phyloP scores from a whole-genome alignment of 2,888 invertebrate species.

The Tubulanus polymorphus region DNA sequence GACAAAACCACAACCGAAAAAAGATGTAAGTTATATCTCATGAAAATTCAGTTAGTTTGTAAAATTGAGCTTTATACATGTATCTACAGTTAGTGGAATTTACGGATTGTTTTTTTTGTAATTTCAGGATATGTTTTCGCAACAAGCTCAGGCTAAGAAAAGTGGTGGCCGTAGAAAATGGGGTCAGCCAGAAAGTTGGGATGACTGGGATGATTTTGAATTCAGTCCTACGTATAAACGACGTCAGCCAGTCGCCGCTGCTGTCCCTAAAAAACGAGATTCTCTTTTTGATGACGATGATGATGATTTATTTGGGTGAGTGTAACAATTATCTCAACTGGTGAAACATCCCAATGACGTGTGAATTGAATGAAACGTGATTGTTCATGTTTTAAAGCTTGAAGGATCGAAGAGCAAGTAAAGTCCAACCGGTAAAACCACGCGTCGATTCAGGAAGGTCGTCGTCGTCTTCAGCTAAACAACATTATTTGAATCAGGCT shows the following conservation, averaged over 20 bases:
- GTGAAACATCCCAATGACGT: too few relatives aligned
- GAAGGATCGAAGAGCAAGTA: too few relatives aligned
- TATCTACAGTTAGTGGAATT: neutral
- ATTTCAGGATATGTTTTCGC: conserved; percentile 17
- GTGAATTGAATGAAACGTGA: too few relatives aligned
- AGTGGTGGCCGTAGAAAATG: conserved; percentile 41
- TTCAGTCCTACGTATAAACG: conserved; percentile 26
- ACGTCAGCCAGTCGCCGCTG: conserved; percentile 21
- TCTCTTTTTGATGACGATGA: conserved; percentile 27
- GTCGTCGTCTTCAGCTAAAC: conserved; percentile 61
- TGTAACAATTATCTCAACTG: too few relatives aligned
- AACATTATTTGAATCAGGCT: conserved; percentile 73
- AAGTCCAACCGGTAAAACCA: too few relatives aligned
- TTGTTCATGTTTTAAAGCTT: too few relatives aligned
- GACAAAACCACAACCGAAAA: too few relatives aligned
- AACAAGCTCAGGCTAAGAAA: conserved; percentile 35
- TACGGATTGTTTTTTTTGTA: neutral
- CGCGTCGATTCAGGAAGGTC: conserved; percentile 43
- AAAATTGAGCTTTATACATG: neutral
- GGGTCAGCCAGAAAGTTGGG: conserved; percentile 45
- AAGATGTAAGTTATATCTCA: too few relatives aligned
- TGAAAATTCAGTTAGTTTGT: neutral
- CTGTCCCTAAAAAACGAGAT: conserved; percentile 14
- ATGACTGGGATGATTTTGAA: conserved; percentile 46
- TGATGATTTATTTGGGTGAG: conserved; percentile 41